phyloP scores from a whole-genome alignment of 2,888 invertebrate genomes.

The Lepidochitona cinerea region DNA sequence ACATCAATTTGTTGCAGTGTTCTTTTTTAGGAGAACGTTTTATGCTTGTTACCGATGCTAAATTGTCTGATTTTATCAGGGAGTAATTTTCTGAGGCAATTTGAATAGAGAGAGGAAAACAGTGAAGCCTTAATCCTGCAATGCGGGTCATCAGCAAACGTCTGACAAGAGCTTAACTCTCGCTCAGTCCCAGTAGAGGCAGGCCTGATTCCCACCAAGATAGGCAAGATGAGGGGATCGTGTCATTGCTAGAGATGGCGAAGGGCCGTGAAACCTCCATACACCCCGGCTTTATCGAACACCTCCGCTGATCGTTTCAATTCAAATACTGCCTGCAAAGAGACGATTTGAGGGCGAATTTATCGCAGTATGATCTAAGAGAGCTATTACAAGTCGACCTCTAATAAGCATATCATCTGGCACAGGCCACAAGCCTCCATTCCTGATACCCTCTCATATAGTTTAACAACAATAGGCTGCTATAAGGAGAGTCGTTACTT shows the following conservation, averaged over 20 bases:
- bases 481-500: too few relatives aligned
- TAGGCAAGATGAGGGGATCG: background rate
- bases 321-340: background rate
- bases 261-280: too few relatives aligned
- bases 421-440: too few relatives aligned
- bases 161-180: conserved; percentile 4
- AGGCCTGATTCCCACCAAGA: background rate
- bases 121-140: background rate
- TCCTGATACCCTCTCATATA: too few relatives aligned
- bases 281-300: too few relatives aligned
- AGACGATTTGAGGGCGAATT: background rate
- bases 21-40: background rate
- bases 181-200: background rate
- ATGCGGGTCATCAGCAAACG: background rate
- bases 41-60: background rate
- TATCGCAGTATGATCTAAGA: background rate
- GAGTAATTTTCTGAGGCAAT: conserved; percentile 4
- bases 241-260: too few relatives aligned
- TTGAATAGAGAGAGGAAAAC: conserved; percentile 6
- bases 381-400: background rate
- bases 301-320: too few relatives aligned
- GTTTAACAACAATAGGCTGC: too few relatives aligned
- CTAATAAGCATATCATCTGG: background rate
- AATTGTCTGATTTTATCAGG: background rate
- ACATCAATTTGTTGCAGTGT: background rate